These are phyloP conservation scores for Piezodorus guildinii DNA, from an alignment of 1,140 invertebrate genomes.

Conservation along the genomic window DNA sequence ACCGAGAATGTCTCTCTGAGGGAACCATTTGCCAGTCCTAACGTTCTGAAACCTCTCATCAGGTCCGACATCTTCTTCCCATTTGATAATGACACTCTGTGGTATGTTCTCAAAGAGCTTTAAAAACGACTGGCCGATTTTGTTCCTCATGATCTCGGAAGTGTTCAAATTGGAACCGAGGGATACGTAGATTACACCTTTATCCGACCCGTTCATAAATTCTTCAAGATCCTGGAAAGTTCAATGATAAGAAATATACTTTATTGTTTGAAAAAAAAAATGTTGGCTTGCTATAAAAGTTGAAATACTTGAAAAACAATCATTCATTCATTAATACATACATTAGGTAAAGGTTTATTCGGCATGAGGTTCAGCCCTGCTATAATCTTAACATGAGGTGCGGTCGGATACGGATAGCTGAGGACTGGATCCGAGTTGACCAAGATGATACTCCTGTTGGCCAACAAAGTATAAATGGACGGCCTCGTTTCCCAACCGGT, in stretches of 20 bases:
- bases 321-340: too few species aligned
- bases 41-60: slow-evolving; percentile 24
- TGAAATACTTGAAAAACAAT: too few species aligned
- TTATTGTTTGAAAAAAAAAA: too few species aligned
- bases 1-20: slow-evolving; percentile 27
- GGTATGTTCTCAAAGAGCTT: slow-evolving; percentile 15
- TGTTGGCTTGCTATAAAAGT: too few species aligned
- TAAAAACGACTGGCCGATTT: slow-evolving; percentile 10
- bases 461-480: slow-evolving; percentile 23
- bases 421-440: slow-evolving; percentile 33
- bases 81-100: slow-evolving; percentile 58
- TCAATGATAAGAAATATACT: too few species aligned
- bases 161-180: slow-evolving; percentile 19
- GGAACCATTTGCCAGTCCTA: slow-evolving; percentile 24
- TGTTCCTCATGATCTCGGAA: not conserved
- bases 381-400: slow-evolving; percentile 32
- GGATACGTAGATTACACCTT: slow-evolving; percentile 36
- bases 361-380: slow-evolving; percentile 31
- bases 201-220: slow-evolving; percentile 50
- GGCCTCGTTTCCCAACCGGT: slow-evolving; percentile 24
- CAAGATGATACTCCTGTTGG: slow-evolving; percentile 25
- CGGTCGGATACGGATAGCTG: slow-evolving; percentile 28
- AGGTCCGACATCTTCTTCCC: slow-evolving; percentile 37
- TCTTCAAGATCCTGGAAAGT: slow-evolving; percentile 46
- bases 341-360: slow-evolving; percentile 30